Evolutionary conservation across 1,140 invertebrate genomes (phyloP).

Genomic region (Probaryconus sp.): DNA sequence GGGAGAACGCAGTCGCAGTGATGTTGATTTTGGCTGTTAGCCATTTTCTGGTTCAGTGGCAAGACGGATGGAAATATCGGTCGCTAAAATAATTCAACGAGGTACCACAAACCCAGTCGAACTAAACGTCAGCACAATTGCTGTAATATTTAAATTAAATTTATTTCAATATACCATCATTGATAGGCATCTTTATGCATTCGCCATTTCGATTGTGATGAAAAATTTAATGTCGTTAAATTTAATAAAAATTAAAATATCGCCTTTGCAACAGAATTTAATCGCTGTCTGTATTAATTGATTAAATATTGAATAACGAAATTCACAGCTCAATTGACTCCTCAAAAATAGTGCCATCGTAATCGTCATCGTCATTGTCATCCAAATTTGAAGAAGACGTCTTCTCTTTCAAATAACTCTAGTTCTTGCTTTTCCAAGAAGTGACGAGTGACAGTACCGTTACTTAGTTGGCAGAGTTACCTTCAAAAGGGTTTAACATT

Average conservation of each 20-base stretch:
- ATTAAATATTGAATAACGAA: no score
- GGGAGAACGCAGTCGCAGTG: slow-evolving; percentile 55
- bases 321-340: no score
- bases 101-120: slow-evolving; percentile 53
- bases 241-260: no score
- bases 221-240: slow-evolving; percentile 51
- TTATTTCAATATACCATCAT: slow-evolving; percentile 56
- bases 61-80: slow-evolving; percentile 65
- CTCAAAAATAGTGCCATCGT: no score
- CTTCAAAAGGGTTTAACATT: slow-evolving; percentile 21
- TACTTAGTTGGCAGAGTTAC: no score
- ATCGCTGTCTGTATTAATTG: no score
- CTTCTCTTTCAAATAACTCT: no score
- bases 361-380: no score
- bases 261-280: no score
- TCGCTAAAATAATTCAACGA: slow-evolving; percentile 66
- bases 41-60: slow-evolving; percentile 60
- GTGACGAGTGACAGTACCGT: no score
- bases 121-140: slow-evolving; percentile 56
- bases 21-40: slow-evolving; percentile 62
- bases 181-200: slow-evolving; percentile 48
- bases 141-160: slow-evolving; percentile 61
- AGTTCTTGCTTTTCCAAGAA: no score
- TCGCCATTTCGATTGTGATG: slow-evolving; percentile 29
- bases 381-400: no score